Conservation (phyloP, 1,140 invertebrate species). For the Coptotermes formosanus region DNA sequence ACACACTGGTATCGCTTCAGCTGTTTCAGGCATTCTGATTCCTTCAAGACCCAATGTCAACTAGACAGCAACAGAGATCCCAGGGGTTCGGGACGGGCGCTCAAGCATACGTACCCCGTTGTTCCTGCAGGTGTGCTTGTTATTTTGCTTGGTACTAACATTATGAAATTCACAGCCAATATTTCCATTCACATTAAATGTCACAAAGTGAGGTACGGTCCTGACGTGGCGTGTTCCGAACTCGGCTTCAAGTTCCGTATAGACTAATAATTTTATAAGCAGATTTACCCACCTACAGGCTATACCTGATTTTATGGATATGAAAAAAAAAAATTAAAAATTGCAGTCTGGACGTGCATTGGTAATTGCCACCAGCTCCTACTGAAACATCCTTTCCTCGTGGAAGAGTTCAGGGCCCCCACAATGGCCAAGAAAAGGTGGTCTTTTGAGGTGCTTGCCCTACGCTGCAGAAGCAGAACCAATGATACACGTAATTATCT, state of each 20-base stretch:
- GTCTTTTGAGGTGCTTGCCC: background rate
- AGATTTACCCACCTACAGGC: background rate
- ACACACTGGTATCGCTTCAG: too few relatives aligned
- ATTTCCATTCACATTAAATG: background rate
- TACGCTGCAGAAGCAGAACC: background rate
- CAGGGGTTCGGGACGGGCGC: too few relatives aligned
- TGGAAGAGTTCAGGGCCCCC: background rate
- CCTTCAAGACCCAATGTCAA: too few relatives aligned
- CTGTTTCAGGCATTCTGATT: too few relatives aligned
- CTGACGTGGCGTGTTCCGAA: background rate
- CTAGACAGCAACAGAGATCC: too few relatives aligned
- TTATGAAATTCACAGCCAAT: background rate
- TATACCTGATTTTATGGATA: background rate
- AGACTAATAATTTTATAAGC: background rate
- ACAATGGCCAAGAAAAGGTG: background rate
- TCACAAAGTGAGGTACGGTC: background rate
- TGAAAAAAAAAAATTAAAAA: background rate
- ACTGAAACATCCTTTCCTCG: background rate
- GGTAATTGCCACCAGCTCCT: background rate
- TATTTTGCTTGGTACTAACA: background rate
- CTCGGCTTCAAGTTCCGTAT: background rate
- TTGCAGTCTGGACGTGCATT: background rate
- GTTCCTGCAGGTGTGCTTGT: background rate
- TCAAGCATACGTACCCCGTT: background rate
- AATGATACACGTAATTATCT: slow-evolving; percentile 10